These are phyloP conservation scores for Zhengitettix transpicula DNA, from an alignment of 2,888 invertebrate species.

Conservation along the genomic window DNA sequence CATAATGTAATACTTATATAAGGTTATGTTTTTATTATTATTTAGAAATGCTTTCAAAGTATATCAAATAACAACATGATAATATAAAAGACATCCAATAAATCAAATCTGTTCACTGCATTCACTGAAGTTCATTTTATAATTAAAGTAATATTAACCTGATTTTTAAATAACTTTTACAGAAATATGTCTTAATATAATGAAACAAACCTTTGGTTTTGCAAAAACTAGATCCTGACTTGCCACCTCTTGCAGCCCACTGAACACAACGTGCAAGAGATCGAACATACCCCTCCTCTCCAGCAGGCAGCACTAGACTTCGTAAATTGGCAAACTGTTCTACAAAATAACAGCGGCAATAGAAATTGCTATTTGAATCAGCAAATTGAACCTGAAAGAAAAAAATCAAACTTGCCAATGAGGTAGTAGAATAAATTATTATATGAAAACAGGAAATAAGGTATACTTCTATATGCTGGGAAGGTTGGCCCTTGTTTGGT, in stretches of 20 bases:
- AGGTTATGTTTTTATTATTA: no score
- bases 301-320: constrained; percentile 36
- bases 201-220: constrained; percentile 59
- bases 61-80: no score
- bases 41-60: no score
- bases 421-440: no score
- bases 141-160: no score
- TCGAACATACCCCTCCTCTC: constrained; percentile 64
- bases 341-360: constrained; percentile 81
- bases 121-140: no score
- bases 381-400: constrained; percentile 24
- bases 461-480: constrained; percentile 4
- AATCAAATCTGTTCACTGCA: no score
- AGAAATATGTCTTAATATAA: no score
- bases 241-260: constrained; percentile 92
- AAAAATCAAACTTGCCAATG: no score
- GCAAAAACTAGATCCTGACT: constrained; percentile 91
- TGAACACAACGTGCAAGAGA: constrained; percentile 70
- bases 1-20: no score
- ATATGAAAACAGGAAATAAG: not conserved
- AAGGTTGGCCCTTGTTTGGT: constrained; percentile 1
- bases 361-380: constrained; percentile 60
- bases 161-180: no score
- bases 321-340: constrained; percentile 78
- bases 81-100: no score